Evolutionary conservation across 2,113 vertebrate species (phyloP).

Genomic region (Aspiorhynchus laticeps): DNA sequence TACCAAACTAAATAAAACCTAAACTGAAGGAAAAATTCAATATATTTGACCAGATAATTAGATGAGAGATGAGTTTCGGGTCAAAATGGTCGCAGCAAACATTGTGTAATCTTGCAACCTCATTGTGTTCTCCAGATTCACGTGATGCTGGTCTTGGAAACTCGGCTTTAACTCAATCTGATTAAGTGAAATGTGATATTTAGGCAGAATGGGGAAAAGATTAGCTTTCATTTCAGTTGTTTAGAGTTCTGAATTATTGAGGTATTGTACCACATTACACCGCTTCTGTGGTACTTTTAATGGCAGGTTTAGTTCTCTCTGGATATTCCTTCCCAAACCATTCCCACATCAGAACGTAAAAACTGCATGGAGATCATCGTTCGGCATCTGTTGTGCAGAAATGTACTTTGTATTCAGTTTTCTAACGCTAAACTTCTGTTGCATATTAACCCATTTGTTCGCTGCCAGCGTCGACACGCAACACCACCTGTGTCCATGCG

Average conservation of each 20-base stretch:
- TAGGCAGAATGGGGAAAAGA: not conserved
- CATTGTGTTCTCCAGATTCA: not conserved
- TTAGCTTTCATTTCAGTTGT: not conserved
- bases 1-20: not conserved
- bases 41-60: not conserved
- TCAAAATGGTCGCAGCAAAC: not conserved
- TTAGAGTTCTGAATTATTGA: conserved; percentile 4
- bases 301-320: not conserved
- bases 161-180: not conserved
- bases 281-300: not conserved
- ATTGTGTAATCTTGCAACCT: not conserved
- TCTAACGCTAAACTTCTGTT: not conserved
- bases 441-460: not conserved
- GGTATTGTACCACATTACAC: not conserved
- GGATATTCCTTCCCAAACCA: not conserved
- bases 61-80: not conserved
- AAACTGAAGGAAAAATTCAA: not conserved
- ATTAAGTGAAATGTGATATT: conserved; percentile 17
- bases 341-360: not conserved
- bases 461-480: not conserved
- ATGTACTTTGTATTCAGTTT: not conserved
- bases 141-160: not conserved
- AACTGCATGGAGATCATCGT: not conserved
- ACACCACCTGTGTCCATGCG: not conserved
- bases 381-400: not conserved